Percentiles rank a stretch among this genome's conserved stretches.
phyloP scores from a whole-genome alignment of 2,113 vertebrate genomes.

The Lamprotornis superbus region DNA sequence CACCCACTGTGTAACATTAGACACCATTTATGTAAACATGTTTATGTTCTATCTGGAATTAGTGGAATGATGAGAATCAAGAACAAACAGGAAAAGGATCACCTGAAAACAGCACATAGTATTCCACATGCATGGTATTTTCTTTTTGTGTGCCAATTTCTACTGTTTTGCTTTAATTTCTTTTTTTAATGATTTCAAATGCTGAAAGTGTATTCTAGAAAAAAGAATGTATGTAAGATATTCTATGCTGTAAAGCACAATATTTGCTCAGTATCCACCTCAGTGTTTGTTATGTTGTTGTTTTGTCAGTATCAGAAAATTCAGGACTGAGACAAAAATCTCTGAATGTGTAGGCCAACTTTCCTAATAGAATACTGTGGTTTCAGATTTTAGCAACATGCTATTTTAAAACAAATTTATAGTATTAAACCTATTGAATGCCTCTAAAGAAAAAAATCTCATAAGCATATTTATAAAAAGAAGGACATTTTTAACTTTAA shows the following conservation, averaged over 20 bases:
- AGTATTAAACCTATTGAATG: slow-evolving; percentile 3
- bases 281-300: neutral
- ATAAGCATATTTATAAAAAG: slow-evolving; percentile 30
- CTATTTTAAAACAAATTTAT: slow-evolving; percentile 14
- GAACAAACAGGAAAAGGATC: neutral
- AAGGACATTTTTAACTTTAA: slow-evolving; percentile 18
- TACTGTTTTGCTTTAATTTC: neutral
- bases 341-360: neutral
- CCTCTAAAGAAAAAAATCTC: neutral
- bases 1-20: neutral
- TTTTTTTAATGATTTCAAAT: neutral
- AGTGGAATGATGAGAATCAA: neutral
- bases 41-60: slow-evolving; percentile 1
- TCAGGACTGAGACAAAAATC: neutral
- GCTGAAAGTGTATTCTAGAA: neutral
- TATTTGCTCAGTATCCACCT: neutral
- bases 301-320: neutral
- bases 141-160: slow-evolving; percentile 10
- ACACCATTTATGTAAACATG: neutral
- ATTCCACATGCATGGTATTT: neutral
- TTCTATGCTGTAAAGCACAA: slow-evolving; percentile 28
- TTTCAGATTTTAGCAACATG: slow-evolving; percentile 36
- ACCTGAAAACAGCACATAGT: neutral
- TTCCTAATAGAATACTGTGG: slow-evolving; percentile 4
- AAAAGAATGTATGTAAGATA: slow-evolving; percentile 23